Percentiles rank a stretch among this genome's conserved stretches.
These are phyloP conservation scores for Halisarca cf. caerulea DNA, from an alignment of 37 sponge, comb jelly and placozoan species.

Conservation along the genomic window DNA sequence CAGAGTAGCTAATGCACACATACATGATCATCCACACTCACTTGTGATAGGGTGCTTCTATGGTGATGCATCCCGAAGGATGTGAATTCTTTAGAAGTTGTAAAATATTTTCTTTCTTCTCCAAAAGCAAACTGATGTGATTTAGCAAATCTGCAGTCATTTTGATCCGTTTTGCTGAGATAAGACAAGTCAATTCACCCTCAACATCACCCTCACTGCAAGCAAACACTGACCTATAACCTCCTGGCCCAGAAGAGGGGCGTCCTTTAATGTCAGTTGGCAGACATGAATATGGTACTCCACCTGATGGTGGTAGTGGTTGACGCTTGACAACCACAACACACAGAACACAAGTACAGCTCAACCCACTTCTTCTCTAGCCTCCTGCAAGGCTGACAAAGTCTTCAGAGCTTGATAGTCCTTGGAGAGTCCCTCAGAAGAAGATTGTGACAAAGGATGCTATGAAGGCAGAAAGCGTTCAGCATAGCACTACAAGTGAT, in stretches of 20 bases:
- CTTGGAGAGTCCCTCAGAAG: no score
- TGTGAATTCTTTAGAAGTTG: not conserved
- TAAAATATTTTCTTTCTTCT: not conserved
- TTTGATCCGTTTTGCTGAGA: not conserved
- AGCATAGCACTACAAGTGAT: no score
- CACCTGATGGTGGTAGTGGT: not conserved
- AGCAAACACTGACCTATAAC: not conserved
- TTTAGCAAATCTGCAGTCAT: not conserved
- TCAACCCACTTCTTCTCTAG: not conserved
- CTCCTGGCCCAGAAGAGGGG: not conserved
- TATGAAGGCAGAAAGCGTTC: no score
- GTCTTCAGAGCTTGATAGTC: not conserved
- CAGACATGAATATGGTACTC: not conserved
- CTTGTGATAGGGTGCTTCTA: slow-evolving; percentile 22
- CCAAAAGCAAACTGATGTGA: not conserved
- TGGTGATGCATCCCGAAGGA: not conserved
- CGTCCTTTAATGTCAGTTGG: not conserved
- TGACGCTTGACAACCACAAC: not conserved
- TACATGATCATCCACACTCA: not conserved
- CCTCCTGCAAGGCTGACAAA: not conserved
- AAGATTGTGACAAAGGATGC: no score
- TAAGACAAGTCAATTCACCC: not conserved
- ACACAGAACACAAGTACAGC: not conserved
- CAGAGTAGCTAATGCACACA: not conserved
- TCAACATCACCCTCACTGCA: not conserved